These are phyloP conservation scores for Corythornis cristatus DNA, from an alignment of 2,113 vertebrate species.

Conservation along the genomic window DNA sequence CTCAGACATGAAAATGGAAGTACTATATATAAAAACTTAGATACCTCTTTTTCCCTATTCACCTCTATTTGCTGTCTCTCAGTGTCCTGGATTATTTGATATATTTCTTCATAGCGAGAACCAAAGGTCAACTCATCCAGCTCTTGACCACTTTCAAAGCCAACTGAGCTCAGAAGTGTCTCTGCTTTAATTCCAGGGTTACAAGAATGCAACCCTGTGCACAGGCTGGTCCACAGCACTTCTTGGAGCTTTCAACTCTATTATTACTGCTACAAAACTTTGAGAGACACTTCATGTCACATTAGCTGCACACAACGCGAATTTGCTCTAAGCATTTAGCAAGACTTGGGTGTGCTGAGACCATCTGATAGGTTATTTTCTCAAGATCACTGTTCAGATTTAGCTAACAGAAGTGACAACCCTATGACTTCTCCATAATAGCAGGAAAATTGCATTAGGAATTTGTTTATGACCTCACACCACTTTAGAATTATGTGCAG, in stretches of 20 bases:
- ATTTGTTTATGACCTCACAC: not conserved
- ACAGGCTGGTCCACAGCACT: not conserved
- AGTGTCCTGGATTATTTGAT: not conserved
- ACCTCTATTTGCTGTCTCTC: not conserved
- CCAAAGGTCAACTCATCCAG: not conserved
- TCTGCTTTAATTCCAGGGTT: not conserved
- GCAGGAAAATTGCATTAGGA: not conserved
- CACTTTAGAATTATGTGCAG: not conserved
- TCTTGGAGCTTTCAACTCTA: not conserved
- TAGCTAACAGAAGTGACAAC: not conserved
- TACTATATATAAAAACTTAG: not conserved
- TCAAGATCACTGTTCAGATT: not conserved
- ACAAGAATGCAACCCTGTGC: not conserved
- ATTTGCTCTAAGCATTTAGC: not conserved
- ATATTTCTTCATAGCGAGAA: not conserved
- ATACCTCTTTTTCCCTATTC: not conserved
- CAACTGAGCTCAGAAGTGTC: not conserved
- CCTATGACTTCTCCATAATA: not conserved
- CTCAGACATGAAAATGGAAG: not conserved
- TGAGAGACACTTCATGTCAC: fast-evolving
- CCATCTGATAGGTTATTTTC: fast-evolving
- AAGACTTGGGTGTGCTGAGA: not conserved
- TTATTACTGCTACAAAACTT: not conserved
- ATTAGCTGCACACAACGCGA: not conserved
- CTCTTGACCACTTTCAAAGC: not conserved